Evolutionary conservation across 2,797 vertebrate genomes (phyloP), one percentile per base, ranked within the genome.

Genomic region (Brachymystax lenok): DNA sequence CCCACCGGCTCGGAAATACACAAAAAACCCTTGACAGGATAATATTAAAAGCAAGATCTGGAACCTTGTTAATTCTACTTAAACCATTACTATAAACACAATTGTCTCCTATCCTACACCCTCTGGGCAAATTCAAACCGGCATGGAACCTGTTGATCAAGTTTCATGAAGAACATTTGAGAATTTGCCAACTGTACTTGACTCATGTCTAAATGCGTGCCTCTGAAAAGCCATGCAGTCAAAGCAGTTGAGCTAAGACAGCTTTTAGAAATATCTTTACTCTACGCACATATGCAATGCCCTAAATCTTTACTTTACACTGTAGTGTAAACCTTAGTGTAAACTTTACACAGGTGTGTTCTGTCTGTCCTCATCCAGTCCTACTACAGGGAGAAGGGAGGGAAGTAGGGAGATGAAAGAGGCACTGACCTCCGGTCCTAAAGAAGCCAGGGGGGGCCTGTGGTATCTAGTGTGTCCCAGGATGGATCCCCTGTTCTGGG

Each of bases 381-480:
- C 85, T 46, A 73, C 77, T 7, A 40, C 40, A 46, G 40, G 40
- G 10, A 46, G 40, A 46, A 46, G 77, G 78, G 59, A 85, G 59
- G 82, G 82, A 27, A 75, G 86, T 1, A 90, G 89, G 90, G 84
- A 89, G 88, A 88, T 87, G 87, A 76, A 90, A 87, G 91, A 79
- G 81, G 90, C 90, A 95, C 97, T 99, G 94, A 99, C 98, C 98
- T 99, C 97, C 91, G 95, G 91, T 94, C 91, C 96, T 94, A 98
- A 95, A 96, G 94, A 94, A 59, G 56, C 56, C 56, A n/a, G 56
- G 95, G 95, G 95, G 84, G 95, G 93, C 93, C 95, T 95, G 94
- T 94, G 93, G 96, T 95, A 94, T 94, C 95, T 97, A 91, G 93
- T 92, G 92, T 96, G 95, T 96, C 97, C 98, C 54, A 96, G 91